Conservation (phyloP, 2,888 invertebrate genomes). For the Caenorhabditis angaria region DNA sequence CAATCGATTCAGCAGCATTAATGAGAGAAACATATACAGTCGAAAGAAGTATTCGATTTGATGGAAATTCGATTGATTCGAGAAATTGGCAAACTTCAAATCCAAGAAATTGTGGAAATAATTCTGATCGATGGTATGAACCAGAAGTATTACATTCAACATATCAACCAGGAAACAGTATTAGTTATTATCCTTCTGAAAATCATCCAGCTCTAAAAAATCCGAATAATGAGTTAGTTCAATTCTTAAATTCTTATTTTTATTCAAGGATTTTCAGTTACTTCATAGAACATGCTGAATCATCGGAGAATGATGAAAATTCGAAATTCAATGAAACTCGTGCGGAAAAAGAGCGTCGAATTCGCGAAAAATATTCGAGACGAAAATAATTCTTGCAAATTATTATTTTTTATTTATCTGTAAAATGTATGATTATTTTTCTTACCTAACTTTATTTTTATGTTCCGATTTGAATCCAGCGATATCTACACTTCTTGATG, state of each 20-base stretch:
- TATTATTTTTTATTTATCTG: not conserved
- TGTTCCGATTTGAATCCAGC: slow-evolving; percentile 42
- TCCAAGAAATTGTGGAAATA: not conserved
- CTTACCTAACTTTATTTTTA: slow-evolving; percentile 54
- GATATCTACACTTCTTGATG: slow-evolving; percentile 55
- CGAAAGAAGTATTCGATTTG: slow-evolving; percentile 32
- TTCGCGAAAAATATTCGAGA: slow-evolving; percentile 33
- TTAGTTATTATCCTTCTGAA: slow-evolving; percentile 38
- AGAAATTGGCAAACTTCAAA: slow-evolving; percentile 15
- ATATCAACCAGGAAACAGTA: slow-evolving; percentile 35
- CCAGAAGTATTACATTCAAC: slow-evolving; percentile 24
- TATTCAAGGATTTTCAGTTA: slow-evolving; percentile 14
- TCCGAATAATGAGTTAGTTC: not conserved
- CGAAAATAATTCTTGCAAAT: slow-evolving; percentile 1
- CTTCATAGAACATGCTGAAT: slow-evolving; percentile 18
- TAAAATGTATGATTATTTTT: not conserved
- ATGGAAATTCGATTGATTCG: slow-evolving; percentile 29
- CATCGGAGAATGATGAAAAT: slow-evolving; percentile 23
- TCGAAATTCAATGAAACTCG: slow-evolving; percentile 5
- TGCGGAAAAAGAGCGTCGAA: slow-evolving; percentile 30
- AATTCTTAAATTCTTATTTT: not conserved
- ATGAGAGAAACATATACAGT: slow-evolving; percentile 39
- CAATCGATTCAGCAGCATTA: slow-evolving; percentile 6
- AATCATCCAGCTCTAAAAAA: not conserved
- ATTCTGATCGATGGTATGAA: slow-evolving; percentile 15